Percentiles rank a stretch among this genome's conserved stretches.
These are phyloP conservation scores for Stenodema calcarata DNA, from an alignment of 2,888 invertebrate species.

Conservation along the genomic window DNA sequence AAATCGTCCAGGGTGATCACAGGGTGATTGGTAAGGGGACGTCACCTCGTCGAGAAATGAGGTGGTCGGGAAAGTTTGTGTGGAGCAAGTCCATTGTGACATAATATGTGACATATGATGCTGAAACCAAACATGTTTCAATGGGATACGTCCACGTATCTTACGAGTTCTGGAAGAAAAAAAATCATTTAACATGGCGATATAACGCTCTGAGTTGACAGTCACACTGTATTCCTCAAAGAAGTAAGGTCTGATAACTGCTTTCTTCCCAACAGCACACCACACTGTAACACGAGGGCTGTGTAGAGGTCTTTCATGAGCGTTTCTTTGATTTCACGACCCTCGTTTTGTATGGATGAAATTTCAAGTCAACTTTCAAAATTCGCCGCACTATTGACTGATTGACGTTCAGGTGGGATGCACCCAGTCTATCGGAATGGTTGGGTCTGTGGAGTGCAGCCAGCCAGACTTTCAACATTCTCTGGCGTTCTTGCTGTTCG, in stretches of 20 bases:
- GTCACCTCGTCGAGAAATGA: slow-evolving; percentile 25
- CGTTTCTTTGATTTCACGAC: background rate
- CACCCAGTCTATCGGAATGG: background rate
- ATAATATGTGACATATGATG: slow-evolving; percentile 17
- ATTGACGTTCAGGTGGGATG: background rate
- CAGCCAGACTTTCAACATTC: background rate
- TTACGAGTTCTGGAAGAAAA: slow-evolving; percentile 7
- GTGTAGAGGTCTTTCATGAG: background rate
- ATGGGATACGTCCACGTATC: background rate
- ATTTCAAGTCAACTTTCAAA: background rate
- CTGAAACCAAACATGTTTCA: slow-evolving; percentile 5
- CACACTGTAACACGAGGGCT: slow-evolving; percentile 1
- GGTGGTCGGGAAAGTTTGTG: background rate
- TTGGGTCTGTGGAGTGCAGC: background rate
- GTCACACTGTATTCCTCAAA: slow-evolving; percentile 5
- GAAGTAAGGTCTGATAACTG: background rate
- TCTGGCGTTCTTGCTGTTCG: background rate
- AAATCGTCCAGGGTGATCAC: slow-evolving; percentile 21
- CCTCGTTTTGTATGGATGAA: background rate
- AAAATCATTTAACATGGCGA: background rate
- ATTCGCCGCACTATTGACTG: no score
- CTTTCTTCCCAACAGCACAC: slow-evolving; percentile 4
- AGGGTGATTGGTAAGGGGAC: slow-evolving; percentile 21
- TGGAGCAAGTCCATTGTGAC: background rate
- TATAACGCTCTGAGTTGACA: background rate